phyloP scores from a whole-genome alignment of 2,113 vertebrate genomes.

The Eurypyga helias region DNA sequence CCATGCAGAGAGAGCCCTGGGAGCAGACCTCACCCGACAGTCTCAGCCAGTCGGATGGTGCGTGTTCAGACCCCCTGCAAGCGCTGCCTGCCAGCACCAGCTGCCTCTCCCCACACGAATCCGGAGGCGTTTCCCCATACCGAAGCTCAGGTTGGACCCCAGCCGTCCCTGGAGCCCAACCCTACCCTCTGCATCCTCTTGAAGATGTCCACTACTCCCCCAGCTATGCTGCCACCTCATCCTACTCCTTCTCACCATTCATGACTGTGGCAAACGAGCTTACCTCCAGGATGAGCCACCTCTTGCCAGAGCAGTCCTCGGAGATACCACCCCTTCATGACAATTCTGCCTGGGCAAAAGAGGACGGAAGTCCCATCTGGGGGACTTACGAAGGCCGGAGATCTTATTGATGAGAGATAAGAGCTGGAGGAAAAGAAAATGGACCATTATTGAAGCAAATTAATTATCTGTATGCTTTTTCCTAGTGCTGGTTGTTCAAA shows the following conservation, averaged over 20 bases:
- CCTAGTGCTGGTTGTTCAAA: neutral
- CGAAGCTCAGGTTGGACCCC: slow-evolving; percentile 77
- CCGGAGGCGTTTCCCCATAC: slow-evolving; percentile 74
- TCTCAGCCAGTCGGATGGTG: slow-evolving; percentile 75
- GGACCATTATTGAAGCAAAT: neutral
- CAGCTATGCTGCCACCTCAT: slow-evolving; percentile 73
- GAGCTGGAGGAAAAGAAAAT: neutral
- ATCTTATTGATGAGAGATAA: slow-evolving; percentile 77
- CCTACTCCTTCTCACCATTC: slow-evolving; percentile 82
- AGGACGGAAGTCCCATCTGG: slow-evolving; percentile 83
- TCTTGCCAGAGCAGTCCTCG: slow-evolving; percentile 74
- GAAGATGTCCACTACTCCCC: slow-evolving; percentile 86
- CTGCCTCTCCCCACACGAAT: slow-evolving; percentile 80
- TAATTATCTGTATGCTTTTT: rapidly evolving
- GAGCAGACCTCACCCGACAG: slow-evolving; percentile 81
- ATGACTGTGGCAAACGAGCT: slow-evolving; percentile 79
- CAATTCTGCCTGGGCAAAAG: slow-evolving; percentile 82
- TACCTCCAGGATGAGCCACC: slow-evolving; percentile 76
- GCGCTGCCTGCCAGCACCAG: slow-evolving; percentile 54
- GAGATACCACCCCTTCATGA: slow-evolving; percentile 70
- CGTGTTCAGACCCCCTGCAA: slow-evolving; percentile 79
- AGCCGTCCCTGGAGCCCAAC: slow-evolving; percentile 73
- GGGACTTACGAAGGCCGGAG: slow-evolving; percentile 85
- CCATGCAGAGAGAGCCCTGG: slow-evolving; percentile 88
- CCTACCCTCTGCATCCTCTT: slow-evolving; percentile 84